These are phyloP conservation scores for Callipepla californica DNA, from an alignment of 2,113 vertebrate genomes.

Conservation along the genomic window DNA sequence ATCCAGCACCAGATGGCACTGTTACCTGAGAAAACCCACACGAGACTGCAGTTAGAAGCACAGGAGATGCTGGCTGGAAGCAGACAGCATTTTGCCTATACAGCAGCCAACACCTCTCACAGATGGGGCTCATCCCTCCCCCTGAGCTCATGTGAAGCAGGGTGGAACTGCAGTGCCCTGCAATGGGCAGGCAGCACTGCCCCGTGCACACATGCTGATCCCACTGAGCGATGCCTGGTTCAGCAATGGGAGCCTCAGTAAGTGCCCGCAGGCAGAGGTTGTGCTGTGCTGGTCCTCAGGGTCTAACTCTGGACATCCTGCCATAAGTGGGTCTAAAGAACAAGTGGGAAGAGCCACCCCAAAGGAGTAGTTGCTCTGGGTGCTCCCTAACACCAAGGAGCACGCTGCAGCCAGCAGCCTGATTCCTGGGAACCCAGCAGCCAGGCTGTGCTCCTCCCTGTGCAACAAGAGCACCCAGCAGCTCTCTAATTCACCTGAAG, in stretches of 20 bases:
- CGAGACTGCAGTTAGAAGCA: accelerated
- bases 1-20: conserved; percentile 67
- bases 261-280: not conserved
- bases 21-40: conserved; percentile 34
- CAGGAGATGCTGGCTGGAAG: not conserved
- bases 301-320: too few species aligned
- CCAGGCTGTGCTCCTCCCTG: not conserved
- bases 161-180: not conserved
- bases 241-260: not conserved
- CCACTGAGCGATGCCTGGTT: not conserved
- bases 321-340: not conserved
- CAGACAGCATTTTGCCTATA: accelerated
- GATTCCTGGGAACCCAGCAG: not conserved
- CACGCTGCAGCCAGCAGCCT: not conserved
- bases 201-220: not conserved
- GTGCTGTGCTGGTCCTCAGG: not conserved
- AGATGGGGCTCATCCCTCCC: accelerated
- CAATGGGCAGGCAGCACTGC: not conserved
- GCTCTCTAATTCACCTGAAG: not conserved
- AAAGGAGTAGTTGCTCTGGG: not conserved
- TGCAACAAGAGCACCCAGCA: not conserved
- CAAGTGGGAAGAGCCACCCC: not conserved
- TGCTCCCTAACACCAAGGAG: not conserved
- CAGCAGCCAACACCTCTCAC: not conserved
- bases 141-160: not conserved